phyloP scores from a whole-genome alignment of 2,797 vertebrate species.

The Halcyon badia region DNA sequence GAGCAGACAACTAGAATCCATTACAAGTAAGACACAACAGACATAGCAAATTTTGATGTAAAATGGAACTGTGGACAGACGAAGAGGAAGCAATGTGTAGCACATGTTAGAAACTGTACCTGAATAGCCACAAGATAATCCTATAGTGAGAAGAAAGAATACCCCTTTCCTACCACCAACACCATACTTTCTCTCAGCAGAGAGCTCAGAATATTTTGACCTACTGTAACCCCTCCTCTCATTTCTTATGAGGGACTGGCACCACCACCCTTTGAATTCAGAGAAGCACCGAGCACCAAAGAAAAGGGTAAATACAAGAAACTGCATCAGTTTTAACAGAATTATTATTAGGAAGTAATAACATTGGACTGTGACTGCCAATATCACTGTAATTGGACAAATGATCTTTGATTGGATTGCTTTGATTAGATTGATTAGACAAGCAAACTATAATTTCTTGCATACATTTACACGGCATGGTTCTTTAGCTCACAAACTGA shows the following conservation, averaged over 20 bases:
- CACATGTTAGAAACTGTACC: neutral
- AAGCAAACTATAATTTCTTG: neutral
- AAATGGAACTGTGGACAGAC: neutral
- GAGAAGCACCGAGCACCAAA: neutral
- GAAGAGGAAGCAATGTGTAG: accelerated
- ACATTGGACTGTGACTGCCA: neutral
- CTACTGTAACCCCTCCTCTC: neutral
- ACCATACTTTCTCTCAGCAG: neutral
- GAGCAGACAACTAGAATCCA: neutral
- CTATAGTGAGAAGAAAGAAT: neutral
- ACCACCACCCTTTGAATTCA: neutral
- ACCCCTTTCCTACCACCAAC: neutral
- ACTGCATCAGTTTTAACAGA: neutral
- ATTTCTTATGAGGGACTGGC: neutral
- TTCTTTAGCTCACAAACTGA: neutral
- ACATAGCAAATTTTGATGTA: neutral
- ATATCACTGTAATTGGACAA: neutral
- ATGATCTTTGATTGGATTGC: neutral
- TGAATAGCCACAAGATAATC: neutral
- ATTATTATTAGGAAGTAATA: neutral
- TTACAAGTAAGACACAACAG: neutral
- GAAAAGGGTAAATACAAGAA: neutral
- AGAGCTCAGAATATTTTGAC: neutral
- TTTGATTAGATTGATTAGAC: neutral
- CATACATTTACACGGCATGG: neutral